These are phyloP conservation scores for Parazoanthus atlanticus DNA, from an alignment of 92 coral and sea anemone species.

Conservation along the genomic window DNA sequence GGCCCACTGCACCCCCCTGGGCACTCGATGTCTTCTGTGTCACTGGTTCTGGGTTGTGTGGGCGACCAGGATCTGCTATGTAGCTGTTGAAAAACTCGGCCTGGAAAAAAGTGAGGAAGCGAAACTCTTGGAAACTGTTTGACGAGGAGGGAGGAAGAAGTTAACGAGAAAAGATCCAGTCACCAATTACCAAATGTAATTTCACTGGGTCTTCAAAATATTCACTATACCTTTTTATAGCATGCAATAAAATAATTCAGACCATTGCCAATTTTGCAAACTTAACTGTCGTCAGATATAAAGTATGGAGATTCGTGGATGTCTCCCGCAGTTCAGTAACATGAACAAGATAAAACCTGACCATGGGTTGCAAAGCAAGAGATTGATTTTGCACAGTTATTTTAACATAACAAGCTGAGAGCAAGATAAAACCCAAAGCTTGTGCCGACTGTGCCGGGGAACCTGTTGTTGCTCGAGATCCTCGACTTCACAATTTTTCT, in stretches of 20 bases:
- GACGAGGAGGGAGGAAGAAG: not conserved
- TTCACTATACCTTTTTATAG: not conserved
- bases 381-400: constrained; percentile 50
- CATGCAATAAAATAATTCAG: not conserved
- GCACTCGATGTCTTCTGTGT: constrained; percentile 70
- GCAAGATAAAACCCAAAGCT: constrained; percentile 43
- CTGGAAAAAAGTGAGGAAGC: constrained; percentile 41
- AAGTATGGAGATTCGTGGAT: not conserved
- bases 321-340: constrained; percentile 67
- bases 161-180: no score
- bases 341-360: constrained; percentile 58
- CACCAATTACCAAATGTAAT: no score
- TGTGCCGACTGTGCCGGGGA: constrained; percentile 33
- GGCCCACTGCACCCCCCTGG: constrained; percentile 70
- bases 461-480: not conserved
- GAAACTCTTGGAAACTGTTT: not conserved
- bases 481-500: no score
- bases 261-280: not conserved
- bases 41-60: constrained; percentile 74
- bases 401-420: constrained; percentile 17
- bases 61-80: constrained; percentile 89
- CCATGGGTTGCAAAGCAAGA: constrained; percentile 78
- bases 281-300: not conserved
- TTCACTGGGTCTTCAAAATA: no score
- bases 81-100: constrained; percentile 93